Conservation (phyloP, 2,113 vertebrate species). For the Aphyosemion australe region DNA sequence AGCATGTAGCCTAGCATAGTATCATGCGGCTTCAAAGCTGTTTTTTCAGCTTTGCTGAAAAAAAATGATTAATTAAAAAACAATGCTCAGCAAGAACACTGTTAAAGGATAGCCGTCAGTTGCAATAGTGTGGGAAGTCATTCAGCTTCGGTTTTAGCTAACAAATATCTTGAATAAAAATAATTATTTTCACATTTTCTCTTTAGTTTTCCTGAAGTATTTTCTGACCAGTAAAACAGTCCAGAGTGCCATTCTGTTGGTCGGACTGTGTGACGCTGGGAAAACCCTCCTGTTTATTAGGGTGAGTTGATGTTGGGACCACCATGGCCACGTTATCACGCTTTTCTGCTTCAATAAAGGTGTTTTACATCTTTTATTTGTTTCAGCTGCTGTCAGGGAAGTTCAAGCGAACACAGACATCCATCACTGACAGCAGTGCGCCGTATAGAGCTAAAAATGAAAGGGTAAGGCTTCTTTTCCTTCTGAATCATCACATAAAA, state of each 20-base stretch:
- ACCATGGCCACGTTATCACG: constrained; percentile 19
- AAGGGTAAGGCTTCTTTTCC: constrained; percentile 67
- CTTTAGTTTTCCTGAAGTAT: constrained; percentile 76
- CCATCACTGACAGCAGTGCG: constrained; percentile 88
- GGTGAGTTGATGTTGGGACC: constrained; percentile 52
- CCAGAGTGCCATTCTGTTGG: constrained; percentile 72
- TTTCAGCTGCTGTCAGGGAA: constrained; percentile 86
- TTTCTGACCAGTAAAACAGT: constrained; percentile 75
- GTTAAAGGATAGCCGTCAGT: constrained; percentile 2
- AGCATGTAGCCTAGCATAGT: background rate
- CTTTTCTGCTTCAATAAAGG: too few species aligned
- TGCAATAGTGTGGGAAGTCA: background rate
- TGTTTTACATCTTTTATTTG: constrained; percentile 14
- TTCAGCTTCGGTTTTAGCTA: background rate
- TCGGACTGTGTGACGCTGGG: constrained; percentile 81
- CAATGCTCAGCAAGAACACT: background rate
- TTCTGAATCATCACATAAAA: background rate
- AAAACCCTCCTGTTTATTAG: constrained; percentile 80
- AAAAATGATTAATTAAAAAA: background rate
- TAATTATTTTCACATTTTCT: background rate
- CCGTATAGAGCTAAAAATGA: constrained; percentile 82
- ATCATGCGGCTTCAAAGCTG: background rate
- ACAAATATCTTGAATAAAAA: background rate
- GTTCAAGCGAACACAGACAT: constrained; percentile 89
- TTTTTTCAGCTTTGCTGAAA: background rate